phyloP scores from a whole-genome alignment of 1,140 invertebrate genomes.

The Diuraphis noxia region DNA sequence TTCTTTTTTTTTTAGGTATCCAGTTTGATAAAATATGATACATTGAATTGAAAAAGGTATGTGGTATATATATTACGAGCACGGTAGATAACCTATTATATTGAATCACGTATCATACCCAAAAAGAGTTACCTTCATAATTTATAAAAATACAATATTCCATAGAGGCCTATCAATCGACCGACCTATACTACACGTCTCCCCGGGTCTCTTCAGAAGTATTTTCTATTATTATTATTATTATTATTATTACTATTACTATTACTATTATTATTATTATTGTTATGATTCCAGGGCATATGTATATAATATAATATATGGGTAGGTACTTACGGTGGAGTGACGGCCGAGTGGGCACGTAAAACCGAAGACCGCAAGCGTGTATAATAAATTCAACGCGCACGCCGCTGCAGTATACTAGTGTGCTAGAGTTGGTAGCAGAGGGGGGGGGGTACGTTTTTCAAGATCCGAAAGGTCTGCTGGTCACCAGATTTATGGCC shows the following conservation, averaged over 20 bases:
- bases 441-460: background rate
- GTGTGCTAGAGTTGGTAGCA: background rate
- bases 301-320: slow-evolving; percentile 7
- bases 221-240: background rate
- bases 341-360: slow-evolving; percentile 26
- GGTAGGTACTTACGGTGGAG: background rate
- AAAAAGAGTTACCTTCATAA: background rate
- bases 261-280: background rate
- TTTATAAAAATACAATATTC: background rate
- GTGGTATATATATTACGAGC: background rate
- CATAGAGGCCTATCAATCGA: background rate
- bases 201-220: background rate
- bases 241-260: background rate
- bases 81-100: background rate
- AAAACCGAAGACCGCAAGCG: background rate
- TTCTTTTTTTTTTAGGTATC: background rate
- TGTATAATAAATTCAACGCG: slow-evolving; percentile 40
- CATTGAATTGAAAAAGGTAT: background rate
- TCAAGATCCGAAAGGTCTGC: slow-evolving; percentile 40
- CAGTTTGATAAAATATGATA: background rate
- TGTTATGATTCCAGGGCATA: background rate
- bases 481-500: slow-evolving; percentile 34
- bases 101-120: background rate
- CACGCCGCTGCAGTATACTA: background rate
- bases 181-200: background rate